Base-by-base conservation (phyloP, 1,140 invertebrate species). In the Phocides pigmalion region DNA sequence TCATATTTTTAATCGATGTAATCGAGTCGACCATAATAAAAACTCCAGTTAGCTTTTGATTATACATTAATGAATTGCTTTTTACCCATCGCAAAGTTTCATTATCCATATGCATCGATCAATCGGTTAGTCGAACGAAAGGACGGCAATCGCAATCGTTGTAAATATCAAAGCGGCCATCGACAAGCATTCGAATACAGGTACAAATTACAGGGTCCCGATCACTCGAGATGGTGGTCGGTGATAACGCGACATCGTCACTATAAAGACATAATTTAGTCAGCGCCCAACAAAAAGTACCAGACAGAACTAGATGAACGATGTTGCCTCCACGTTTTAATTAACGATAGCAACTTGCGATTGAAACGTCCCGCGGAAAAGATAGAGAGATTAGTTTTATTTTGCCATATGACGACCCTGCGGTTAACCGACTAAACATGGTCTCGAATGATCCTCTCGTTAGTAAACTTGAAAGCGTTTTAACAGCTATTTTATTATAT, bases 181-280 rank as follows among this genome's bases (percentile, higher is more conserved):
- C 69, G 66, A 82, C 74, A 72, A 72, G 66, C 73, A 76, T 79
- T 72, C 67, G 71, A 78, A 83, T 74, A 71, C 85, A 86, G 84
- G 80, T 87, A 88, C 85, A 89, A 89, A 89, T 88, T 85, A 82
- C 76, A 83, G 76, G 75, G 70, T 32, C 72, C 80, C 79, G 73
- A 84, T 87, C 85, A 87, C 54, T 81, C 82, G 53, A 80, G 87
- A 90, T 89, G 72, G 81, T 85, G 82, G 78, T 81, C 80, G 73
- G 11, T 19, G 87, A 89, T 89, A 89, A 77, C 59, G 44, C 70
- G 64, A 70, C 70, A 73, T 64, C 73, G 79, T 81, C 83, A 75
- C 73, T 77, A 88, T 90, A 81, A 87, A 90, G 87, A 90, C 87
- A 90, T 87, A 83, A 90, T 88, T 90, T 87, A 88, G 84, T 86